Evolutionary conservation across 2,797 vertebrate genomes (phyloP), one percentile per base, ranked within the genome.

Genomic region (Galagoides demidoff): DNA sequence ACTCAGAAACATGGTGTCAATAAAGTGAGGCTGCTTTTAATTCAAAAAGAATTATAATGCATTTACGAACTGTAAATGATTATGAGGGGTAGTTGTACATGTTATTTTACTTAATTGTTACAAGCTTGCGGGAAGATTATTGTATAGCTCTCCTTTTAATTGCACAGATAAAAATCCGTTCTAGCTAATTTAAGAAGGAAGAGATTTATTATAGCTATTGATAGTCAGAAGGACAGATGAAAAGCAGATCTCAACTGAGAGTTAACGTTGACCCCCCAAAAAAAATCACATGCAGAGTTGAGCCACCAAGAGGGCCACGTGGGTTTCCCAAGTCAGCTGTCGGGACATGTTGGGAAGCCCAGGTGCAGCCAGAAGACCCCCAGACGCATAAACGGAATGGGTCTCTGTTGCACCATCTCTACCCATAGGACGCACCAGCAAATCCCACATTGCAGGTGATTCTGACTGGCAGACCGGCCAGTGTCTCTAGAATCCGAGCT

Each of bases 121-220:
- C 0, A 20, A 23, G 17, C 12, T 25, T 0, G 0, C 5, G 5
- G 57, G 43, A 23, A 37, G 27, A 31, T n/a, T 1, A 16, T 23
- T 7, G 2, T 25, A 34, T 4, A 45, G 1, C 34, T 70, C 22
- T 31, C 61, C 19, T 14, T 19, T 64, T 49, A 76, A 12, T 39
- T 19, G n/a, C 16, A 23, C 19, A 39, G n/a, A 45, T 39, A 64
- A 85, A 59, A 78, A 83, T 64, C 20, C 13, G 9, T 19, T 83
- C n/a, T 27, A n/a, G 39, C 3, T 43, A 78, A 63, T 81, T 70
- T 86, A 76, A 70, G 6, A 19, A 70, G 37, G 49, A 43, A 59
- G 16, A 22, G 17, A 7, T 55, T 17, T 27, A 43, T 59, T 61
- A 4, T 11, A 52, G 34, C 20, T 77, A 4, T 27, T 0, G 27